These are phyloP conservation scores for Dryobates pubescens DNA, from an alignment of 2,797 vertebrate genomes.

Conservation along the genomic window DNA sequence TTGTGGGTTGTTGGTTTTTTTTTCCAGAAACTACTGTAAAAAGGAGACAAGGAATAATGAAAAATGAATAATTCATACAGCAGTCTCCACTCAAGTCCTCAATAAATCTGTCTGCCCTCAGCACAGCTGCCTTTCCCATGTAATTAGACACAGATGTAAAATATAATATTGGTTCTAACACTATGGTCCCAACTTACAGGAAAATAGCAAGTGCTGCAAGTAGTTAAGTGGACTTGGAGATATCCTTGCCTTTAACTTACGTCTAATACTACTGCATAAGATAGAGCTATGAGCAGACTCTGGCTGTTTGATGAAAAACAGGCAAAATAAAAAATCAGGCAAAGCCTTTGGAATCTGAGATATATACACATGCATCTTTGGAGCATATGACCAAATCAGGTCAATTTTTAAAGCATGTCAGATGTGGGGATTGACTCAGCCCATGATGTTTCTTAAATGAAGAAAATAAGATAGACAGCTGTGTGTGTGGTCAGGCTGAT, in stretches of 20 bases:
- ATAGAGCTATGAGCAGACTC: not conserved
- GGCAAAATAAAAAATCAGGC: not conserved
- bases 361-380: not conserved
- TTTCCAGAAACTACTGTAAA: conserved; percentile 34
- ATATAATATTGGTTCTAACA: not conserved
- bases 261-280: not conserved
- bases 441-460: not conserved
- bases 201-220: not conserved
- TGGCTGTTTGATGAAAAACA: not conserved
- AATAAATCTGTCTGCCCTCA: conserved; percentile 40
- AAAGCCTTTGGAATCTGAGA: not conserved
- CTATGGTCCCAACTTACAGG: not conserved
- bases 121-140: conserved; percentile 48
- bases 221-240: not conserved
- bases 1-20: not conserved
- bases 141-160: conserved; percentile 47
- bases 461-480: conserved; percentile 43
- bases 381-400: not conserved
- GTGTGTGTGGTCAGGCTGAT: conserved; percentile 60
- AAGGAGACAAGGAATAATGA: conserved; percentile 22
- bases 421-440: not conserved
- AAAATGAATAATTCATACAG: conserved; percentile 63
- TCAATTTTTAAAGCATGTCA: conserved; percentile 20
- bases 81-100: not conserved
- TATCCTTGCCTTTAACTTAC: not conserved